A percentile compares a stretch with the other conserved stretches of the same genome.
phyloP scores from a whole-genome alignment of 2,888 invertebrate genomes.

The Stenotaenia linearis region DNA sequence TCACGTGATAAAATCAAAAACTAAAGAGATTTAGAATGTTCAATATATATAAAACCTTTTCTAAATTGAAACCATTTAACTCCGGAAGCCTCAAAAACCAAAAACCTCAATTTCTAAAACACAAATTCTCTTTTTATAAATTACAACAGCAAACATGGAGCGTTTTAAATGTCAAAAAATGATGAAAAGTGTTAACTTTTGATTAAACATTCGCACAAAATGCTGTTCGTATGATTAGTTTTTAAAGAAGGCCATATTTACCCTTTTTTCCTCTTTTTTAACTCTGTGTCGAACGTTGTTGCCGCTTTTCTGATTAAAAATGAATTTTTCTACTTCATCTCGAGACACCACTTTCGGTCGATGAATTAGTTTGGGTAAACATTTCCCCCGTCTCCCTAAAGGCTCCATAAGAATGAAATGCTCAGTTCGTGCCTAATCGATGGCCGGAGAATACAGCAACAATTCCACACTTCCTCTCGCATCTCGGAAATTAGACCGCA shows the following conservation, averaged over 20 bases:
- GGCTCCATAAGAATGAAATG: not conserved
- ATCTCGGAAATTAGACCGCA: not conserved
- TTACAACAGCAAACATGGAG: too few species aligned
- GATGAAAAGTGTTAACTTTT: not conserved
- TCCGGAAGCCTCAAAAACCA: too few species aligned
- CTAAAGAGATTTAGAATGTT: too few species aligned
- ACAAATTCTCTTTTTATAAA: too few species aligned
- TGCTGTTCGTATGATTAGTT: not conserved
- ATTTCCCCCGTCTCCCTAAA: not conserved
- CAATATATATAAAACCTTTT: too few species aligned
- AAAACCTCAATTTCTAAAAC: too few species aligned
- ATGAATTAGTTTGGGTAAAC: constrained; percentile 19
- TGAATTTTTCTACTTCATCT: not conserved
- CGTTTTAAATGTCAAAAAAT: too few species aligned
- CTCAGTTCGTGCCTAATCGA: not conserved
- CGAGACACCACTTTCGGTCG: not conserved
- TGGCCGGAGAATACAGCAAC: not conserved
- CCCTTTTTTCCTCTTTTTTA: not conserved
- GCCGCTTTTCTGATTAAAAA: constrained; percentile 2
- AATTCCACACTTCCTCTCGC: not conserved
- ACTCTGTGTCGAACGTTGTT: not conserved
- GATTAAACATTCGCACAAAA: not conserved
- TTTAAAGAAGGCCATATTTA: not conserved
- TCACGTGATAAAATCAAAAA: too few species aligned
- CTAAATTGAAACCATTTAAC: too few species aligned